Conservation (phyloP, 2,888 invertebrate species). For the Argyresthia albistria region DNA sequence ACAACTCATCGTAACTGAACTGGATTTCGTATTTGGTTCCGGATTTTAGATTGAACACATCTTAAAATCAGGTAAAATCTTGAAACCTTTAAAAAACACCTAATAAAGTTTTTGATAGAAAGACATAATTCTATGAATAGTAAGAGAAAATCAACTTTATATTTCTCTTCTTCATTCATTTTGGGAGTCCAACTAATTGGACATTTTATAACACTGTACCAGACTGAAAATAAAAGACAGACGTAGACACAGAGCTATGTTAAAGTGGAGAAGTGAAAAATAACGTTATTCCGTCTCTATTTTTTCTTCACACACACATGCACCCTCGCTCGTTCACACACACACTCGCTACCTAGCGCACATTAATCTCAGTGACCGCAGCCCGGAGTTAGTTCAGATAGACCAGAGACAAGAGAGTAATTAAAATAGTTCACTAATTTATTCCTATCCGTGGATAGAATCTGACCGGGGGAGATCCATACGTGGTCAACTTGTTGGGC, state of each 20-base stretch:
- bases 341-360: not conserved
- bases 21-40: too few species aligned
- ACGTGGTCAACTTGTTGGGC: not conserved
- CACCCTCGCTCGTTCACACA: too few species aligned
- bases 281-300: not conserved
- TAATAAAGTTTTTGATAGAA: too few species aligned
- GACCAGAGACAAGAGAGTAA: constrained; percentile 14
- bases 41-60: too few species aligned
- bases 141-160: not conserved
- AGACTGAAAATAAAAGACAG: too few species aligned
- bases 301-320: not conserved
- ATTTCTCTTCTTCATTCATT: not conserved
- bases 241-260: too few species aligned
- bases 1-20: too few species aligned
- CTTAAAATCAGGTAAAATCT: too few species aligned
- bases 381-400: constrained; percentile 3
- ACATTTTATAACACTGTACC: too few species aligned
- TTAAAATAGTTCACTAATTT: constrained; percentile 25
- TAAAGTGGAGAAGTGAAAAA: not conserved
- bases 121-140: too few species aligned
- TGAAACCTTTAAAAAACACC: too few species aligned
- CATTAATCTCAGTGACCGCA: not conserved
- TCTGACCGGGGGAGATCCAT: not conserved
- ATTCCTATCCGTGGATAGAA: constrained; percentile 1
- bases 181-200: too few species aligned